Base-by-base conservation (phyloP, 2,797 vertebrate genomes). In the Nothura maculosa region DNA sequence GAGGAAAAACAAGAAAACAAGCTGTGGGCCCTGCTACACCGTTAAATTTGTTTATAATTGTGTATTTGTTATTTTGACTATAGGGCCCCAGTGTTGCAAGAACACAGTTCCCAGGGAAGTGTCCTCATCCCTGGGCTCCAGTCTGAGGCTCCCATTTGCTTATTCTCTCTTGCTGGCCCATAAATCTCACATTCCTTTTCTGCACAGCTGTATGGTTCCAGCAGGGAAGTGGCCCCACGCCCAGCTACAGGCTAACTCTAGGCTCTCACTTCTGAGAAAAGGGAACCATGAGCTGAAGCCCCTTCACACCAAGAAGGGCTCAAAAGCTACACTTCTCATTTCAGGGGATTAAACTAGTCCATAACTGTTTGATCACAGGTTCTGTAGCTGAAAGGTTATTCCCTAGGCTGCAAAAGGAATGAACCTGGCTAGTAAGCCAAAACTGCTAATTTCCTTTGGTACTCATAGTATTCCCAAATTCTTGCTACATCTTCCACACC, bases 161-260 rank as follows among this genome's bases (percentile, higher is more conserved):
- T 81, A 58, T 63, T 93, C 74, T 94, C 92, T 91, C 89, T 92
- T 0, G 0, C 77, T 93, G 87, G 95, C 94, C 85, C 89, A 94
- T 96, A 93, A 96, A 89, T 93, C 96, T 87, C 82, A 15, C 92
- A 96, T 95, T 96, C 93, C 95, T 92, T 87, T 81, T 67, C 89
- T 69, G 55, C 63, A 47, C 4, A 79, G 55, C 58, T 0, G 8
- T 89, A 94, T 55, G 42, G 85, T 67, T 94, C 85, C 85, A 94
- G 77, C 87, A 87, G 89, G 79, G 92, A 36, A 0, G 6, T 87
- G 96, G 92, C 95, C 76, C 34, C 15, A 0, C 28, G 93, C 95
- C 96, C 96, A 42, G 30, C 1, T 21, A 3, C 87, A 87, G 82
- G 55, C 42, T 48, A 10, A n/a, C 58, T 81, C 54, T 48, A 54